A percentile compares a stretch with the other conserved stretches of the same genome.
Evolutionary conservation across 2,113 vertebrate genomes (phyloP).

Genomic region (Pomatostomus ruficeps): DNA sequence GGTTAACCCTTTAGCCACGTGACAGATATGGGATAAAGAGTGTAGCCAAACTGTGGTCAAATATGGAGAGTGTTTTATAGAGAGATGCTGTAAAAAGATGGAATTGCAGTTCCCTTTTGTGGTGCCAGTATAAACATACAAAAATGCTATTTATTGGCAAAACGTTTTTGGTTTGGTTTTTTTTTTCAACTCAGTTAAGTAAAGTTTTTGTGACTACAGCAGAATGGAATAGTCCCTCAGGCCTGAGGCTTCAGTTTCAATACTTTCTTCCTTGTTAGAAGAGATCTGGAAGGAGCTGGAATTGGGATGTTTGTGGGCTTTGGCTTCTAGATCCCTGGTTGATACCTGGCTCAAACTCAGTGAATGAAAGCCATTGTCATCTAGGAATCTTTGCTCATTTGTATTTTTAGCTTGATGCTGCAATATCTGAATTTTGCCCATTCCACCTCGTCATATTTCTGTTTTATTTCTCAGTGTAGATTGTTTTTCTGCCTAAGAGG

Average conservation of each 20-base stretch:
- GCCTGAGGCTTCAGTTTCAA: not conserved
- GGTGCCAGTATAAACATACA: constrained; percentile 8
- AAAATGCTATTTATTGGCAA: not conserved
- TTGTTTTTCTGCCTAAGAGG: not conserved
- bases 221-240: not conserved
- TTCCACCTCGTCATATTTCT: not conserved
- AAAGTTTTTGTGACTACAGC: not conserved
- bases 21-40: not conserved
- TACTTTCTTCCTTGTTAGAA: not conserved
- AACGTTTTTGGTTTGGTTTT: not conserved
- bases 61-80: not conserved
- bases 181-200: not conserved
- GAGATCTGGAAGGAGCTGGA: not conserved
- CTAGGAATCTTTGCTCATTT: not conserved
- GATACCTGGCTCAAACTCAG: not conserved
- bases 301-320: not conserved
- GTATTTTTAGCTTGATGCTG: not conserved
- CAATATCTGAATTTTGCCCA: not conserved
- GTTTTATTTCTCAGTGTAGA: not conserved
- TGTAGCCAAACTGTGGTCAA: not conserved
- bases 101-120: not conserved
- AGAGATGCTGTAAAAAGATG: not conserved
- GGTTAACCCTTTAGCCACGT: not conserved
- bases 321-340: not conserved
- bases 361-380: not conserved